phyloP scores from a whole-genome alignment of 2,797 vertebrate species.

The Heliangelus exortis region DNA sequence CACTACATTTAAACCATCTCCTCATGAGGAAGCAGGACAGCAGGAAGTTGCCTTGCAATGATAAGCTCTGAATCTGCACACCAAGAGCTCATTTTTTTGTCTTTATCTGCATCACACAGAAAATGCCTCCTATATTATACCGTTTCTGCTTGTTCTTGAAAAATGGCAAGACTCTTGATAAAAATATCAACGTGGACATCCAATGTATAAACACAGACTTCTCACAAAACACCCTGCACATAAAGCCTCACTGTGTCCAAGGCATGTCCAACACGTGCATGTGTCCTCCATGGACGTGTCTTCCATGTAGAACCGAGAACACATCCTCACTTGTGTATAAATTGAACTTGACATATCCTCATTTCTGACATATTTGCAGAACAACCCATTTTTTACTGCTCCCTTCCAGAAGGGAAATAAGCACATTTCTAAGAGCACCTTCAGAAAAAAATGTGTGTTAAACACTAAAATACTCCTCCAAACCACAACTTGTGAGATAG shows the following conservation, averaged over 20 bases:
- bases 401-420: not conserved
- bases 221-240: not conserved
- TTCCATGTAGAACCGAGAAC: not conserved
- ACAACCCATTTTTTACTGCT: not conserved
- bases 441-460: not conserved
- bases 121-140: not conserved
- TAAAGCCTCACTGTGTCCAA: not conserved
- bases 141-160: not conserved
- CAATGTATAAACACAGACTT: not conserved
- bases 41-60: not conserved
- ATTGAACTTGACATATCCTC: not conserved
- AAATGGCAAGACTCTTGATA: not conserved
- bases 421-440: not conserved
- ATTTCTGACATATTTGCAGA: not conserved
- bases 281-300: not conserved
- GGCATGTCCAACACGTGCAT: accelerated
- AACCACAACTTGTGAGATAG: not conserved
- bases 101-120: not conserved
- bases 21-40: not conserved
- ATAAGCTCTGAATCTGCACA: not conserved
- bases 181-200: not conserved
- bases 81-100: not conserved
- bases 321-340: not conserved
- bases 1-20: not conserved
- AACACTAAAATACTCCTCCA: not conserved